A percentile compares a stretch with the other conserved stretches of the same genome.
Conservation (phyloP, 1,140 invertebrate species). For the Pseudoatta argentina region DNA sequence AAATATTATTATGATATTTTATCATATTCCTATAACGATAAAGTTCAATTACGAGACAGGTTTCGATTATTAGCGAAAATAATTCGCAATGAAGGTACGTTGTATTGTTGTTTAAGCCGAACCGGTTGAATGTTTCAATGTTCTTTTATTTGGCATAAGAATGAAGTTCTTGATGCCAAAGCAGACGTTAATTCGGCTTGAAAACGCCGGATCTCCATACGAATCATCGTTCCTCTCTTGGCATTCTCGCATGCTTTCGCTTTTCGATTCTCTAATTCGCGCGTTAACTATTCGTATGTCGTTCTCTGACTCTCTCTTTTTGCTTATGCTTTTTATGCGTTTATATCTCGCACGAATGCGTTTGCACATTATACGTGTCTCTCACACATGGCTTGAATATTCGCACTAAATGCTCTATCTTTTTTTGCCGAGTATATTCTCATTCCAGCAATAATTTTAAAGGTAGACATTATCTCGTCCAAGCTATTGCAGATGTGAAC, state of each 20-base stretch:
- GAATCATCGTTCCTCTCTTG: slow-evolving; percentile 34
- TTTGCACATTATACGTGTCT: slow-evolving; percentile 19
- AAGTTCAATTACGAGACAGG: not conserved
- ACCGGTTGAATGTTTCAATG: not conserved
- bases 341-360: slow-evolving; percentile 10
- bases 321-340: slow-evolving; percentile 30
- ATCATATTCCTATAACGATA: not conserved
- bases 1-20: not conserved
- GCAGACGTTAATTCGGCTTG: not conserved
- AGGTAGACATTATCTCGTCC: not conserved
- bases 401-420: slow-evolving; percentile 11
- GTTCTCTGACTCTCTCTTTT: slow-evolving; percentile 9
- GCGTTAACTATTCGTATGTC: not conserved
- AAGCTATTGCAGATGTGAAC: not conserved
- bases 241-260: slow-evolving; percentile 65
- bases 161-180: not conserved
- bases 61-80: not conserved
- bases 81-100: not conserved
- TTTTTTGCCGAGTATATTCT: not conserved
- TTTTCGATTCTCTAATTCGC: slow-evolving; percentile 59
- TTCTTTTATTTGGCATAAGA: not conserved
- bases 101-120: not conserved
- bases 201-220: slow-evolving; percentile 12
- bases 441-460: not conserved
- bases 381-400: slow-evolving; percentile 4